phyloP scores from a whole-genome alignment of 2,888 invertebrate species.

The Tenthredo notha region DNA sequence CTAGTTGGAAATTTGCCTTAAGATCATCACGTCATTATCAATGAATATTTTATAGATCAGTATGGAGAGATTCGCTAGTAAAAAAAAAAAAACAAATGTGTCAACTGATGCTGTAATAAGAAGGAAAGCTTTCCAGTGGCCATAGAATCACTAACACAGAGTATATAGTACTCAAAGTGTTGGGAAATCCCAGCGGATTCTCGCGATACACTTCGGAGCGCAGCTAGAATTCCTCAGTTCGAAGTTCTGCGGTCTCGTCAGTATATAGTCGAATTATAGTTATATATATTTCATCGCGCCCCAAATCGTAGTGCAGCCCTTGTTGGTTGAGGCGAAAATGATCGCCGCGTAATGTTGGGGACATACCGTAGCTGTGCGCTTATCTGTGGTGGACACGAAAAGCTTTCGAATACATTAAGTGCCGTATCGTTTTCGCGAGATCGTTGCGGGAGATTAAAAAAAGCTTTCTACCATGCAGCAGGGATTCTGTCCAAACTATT shows the following conservation, averaged over 20 bases:
- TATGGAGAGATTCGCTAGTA: neutral
- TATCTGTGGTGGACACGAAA: slow-evolving; percentile 69
- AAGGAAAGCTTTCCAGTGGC: slow-evolving; percentile 15
- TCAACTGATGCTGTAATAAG: neutral
- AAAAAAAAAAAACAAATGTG: too few species aligned
- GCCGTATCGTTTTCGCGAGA: slow-evolving; percentile 69
- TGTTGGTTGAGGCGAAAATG: slow-evolving; percentile 40
- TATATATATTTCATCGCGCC: slow-evolving; percentile 45
- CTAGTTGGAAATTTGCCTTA: neutral
- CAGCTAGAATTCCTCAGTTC: slow-evolving; percentile 17
- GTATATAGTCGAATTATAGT: slow-evolving; percentile 40
- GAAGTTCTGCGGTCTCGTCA: slow-evolving; percentile 35
- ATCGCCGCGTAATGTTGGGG: slow-evolving; percentile 67
- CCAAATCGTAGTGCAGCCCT: slow-evolving; percentile 22
- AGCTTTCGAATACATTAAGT: slow-evolving; percentile 72
- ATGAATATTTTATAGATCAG: neutral
- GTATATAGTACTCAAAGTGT: neutral
- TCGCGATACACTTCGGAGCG: neutral
- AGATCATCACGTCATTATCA: neutral
- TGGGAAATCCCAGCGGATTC: slow-evolving; percentile 17
- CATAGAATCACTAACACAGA: slow-evolving; percentile 10
- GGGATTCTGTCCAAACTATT: neutral
- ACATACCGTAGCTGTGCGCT: slow-evolving; percentile 66
- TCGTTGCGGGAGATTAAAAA: slow-evolving; percentile 71
- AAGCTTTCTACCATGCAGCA: neutral